phyloP scores from a whole-genome alignment of 2,797 vertebrate species.

The Esox lucius region DNA sequence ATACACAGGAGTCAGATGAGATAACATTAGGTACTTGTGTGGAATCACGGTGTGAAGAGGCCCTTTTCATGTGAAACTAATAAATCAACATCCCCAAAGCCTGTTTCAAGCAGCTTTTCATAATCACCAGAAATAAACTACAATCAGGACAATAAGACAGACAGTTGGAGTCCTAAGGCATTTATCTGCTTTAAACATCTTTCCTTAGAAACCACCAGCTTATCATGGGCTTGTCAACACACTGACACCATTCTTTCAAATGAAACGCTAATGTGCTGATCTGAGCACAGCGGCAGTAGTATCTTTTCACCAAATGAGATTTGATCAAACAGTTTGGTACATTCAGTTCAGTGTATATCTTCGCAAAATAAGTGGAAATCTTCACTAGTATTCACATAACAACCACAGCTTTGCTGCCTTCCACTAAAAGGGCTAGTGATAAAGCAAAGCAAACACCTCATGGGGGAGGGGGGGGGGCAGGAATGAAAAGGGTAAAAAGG shows the following conservation, averaged over 20 bases:
- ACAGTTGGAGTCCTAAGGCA: conserved; percentile 78
- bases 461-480: conserved; percentile 45
- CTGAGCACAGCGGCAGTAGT: conserved; percentile 67
- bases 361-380: conserved; percentile 72
- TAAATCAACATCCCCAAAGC: conserved; percentile 77
- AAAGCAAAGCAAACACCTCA: conserved; percentile 68
- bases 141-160: conserved; percentile 78
- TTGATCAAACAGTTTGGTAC: conserved; percentile 78
- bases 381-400: conserved; percentile 70
- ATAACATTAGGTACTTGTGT: conserved; percentile 64
- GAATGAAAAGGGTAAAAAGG: conserved; percentile 46
- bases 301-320: conserved; percentile 74
- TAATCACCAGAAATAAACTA: conserved; percentile 82
- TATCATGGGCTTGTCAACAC: conserved; percentile 78
- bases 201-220: conserved; percentile 78
- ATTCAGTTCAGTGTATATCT: conserved; percentile 73
- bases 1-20: conserved; percentile 68
- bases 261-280: conserved; percentile 76
- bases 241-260: conserved; percentile 84
- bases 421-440: conserved; percentile 57
- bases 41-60: conserved; percentile 53
- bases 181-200: conserved; percentile 79
- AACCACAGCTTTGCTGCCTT: conserved; percentile 63
- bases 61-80: conserved; percentile 71
- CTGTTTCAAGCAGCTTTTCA: conserved; percentile 76